Evolutionary conservation across 2,888 invertebrate genomes (phyloP).

Genomic region (Rhingia rostrata): DNA sequence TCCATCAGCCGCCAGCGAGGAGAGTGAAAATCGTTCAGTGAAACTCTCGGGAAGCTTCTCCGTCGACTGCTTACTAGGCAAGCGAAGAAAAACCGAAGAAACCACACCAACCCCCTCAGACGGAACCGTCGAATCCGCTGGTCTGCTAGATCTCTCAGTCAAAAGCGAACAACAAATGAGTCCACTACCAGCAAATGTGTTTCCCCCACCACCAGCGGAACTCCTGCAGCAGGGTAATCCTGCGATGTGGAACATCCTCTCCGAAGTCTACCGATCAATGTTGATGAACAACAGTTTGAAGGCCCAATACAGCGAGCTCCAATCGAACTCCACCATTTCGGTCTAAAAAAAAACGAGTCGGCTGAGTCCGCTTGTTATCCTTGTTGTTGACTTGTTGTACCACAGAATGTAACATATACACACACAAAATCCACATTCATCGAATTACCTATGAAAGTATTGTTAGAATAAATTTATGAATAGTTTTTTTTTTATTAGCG

Average conservation of each 20-base stretch:
- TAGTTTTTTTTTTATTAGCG: conserved; percentile 41
- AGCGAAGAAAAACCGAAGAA: conserved; percentile 77
- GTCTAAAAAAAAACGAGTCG: conserved; percentile 76
- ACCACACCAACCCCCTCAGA: conserved; percentile 33
- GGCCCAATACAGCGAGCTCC: conserved; percentile 79
- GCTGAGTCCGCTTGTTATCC: conserved; percentile 55
- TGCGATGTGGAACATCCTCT: conserved; percentile 81
- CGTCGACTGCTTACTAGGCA: conserved; percentile 79
- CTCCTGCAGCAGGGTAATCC: conserved; percentile 71
- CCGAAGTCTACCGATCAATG: conserved; percentile 82
- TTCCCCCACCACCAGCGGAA: conserved; percentile 52
- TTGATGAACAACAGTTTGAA: conserved; percentile 78
- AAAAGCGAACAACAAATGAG: conserved; percentile 39
- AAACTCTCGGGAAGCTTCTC: conserved; percentile 78
- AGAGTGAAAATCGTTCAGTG: conserved; percentile 31
- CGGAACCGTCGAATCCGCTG: conserved; percentile 22
- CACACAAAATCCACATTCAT: conserved; percentile 74
- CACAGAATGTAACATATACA: conserved; percentile 47
- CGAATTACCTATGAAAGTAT: conserved; percentile 79
- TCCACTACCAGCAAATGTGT: not conserved
- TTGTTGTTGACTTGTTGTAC: conserved; percentile 60
- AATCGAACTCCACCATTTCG: conserved; percentile 81
- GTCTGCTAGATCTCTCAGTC: conserved; percentile 37
- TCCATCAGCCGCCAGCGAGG: conserved; percentile 23
- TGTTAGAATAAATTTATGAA: conserved; percentile 48